These are phyloP conservation scores for Acrocephalus arundinaceus DNA, from an alignment of 2,113 vertebrate species.

Conservation along the genomic window DNA sequence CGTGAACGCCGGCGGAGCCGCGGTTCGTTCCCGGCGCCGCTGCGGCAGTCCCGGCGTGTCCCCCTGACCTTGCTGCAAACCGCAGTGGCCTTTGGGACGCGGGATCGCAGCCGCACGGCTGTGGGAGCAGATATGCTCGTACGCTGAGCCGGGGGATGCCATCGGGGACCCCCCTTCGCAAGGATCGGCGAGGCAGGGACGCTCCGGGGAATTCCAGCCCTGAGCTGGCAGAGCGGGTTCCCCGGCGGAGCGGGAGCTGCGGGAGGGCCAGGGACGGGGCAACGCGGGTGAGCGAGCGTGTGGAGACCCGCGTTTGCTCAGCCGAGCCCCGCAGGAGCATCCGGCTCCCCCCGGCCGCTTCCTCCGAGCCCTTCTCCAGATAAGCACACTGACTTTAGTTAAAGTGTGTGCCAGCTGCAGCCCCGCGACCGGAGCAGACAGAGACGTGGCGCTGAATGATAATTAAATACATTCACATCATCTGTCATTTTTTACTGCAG, in stretches of 20 bases:
- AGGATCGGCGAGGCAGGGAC: neutral
- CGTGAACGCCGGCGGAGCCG: neutral
- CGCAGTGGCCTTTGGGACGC: neutral
- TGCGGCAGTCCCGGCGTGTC: neutral
- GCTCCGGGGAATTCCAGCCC: neutral
- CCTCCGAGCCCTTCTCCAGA: constrained; percentile 67
- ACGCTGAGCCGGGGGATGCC: neutral
- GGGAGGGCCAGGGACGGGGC: constrained; percentile 7
- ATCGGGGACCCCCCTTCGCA: neutral
- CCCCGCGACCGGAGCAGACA: constrained; percentile 79
- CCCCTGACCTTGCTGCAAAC: constrained; percentile 10
- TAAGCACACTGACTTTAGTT: constrained; percentile 85
- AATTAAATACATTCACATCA: constrained; percentile 86
- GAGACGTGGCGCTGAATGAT: constrained; percentile 85
- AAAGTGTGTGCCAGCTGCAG: constrained; percentile 75
- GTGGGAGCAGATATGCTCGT: neutral
- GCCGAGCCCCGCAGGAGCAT: constrained; percentile 69
- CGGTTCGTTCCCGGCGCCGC: neutral
- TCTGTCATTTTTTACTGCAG: constrained; percentile 74
- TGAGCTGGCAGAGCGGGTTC: neutral
- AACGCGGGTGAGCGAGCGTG: constrained; percentile 53
- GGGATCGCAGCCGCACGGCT: neutral
- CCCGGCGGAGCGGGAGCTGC: neutral
- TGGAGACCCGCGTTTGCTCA: constrained; percentile 74
- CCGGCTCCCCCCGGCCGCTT: constrained; percentile 70